A percentile compares a stretch with the other conserved stretches of the same genome.
These are phyloP conservation scores for Aphelinus certus DNA, from an alignment of 1,140 invertebrate species.

Conservation along the genomic window DNA sequence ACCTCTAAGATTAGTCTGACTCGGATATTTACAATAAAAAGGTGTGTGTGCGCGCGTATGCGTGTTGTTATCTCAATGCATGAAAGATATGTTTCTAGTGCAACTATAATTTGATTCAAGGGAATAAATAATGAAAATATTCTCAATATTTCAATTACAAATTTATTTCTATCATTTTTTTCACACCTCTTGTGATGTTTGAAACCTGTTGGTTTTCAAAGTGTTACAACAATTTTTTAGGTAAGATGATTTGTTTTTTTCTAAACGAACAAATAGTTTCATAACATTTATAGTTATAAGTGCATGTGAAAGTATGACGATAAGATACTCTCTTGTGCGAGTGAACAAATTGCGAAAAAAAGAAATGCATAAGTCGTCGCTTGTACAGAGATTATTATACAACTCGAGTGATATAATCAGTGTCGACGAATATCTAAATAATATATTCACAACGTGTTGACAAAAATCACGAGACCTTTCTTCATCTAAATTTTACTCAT, in stretches of 20 bases:
- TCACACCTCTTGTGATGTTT: slow-evolving; percentile 16
- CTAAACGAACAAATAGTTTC: slow-evolving; percentile 19
- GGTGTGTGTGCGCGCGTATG: too few relatives aligned
- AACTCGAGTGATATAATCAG: slow-evolving; percentile 19
- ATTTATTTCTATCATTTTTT: slow-evolving; percentile 31
- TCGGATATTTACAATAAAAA: too few relatives aligned
- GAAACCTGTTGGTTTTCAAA: slow-evolving; percentile 5
- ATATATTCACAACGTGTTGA: slow-evolving; percentile 18
- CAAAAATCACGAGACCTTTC: slow-evolving; percentile 11
- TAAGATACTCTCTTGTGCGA: slow-evolving; percentile 27
- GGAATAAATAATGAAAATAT: slow-evolving; percentile 2
- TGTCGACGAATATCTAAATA: slow-evolving; percentile 18
- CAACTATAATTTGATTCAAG: neutral
- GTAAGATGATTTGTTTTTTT: slow-evolving; percentile 20
- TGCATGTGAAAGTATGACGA: slow-evolving; percentile 28
- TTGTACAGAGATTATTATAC: slow-evolving; percentile 9
- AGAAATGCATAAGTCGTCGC: slow-evolving; percentile 24
- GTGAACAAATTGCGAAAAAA: slow-evolving; percentile 34
- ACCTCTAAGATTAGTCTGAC: too few relatives aligned
- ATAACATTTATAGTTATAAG: slow-evolving; percentile 27
- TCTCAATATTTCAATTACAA: slow-evolving; percentile 16
- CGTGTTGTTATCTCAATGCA: too few relatives aligned
- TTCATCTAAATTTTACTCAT: neutral
- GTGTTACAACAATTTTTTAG: slow-evolving; percentile 29
- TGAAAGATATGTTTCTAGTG: too few relatives aligned